phyloP scores from a whole-genome alignment of 37 sponge, comb jelly and placozoan species.

The Corticium candelabrum region DNA sequence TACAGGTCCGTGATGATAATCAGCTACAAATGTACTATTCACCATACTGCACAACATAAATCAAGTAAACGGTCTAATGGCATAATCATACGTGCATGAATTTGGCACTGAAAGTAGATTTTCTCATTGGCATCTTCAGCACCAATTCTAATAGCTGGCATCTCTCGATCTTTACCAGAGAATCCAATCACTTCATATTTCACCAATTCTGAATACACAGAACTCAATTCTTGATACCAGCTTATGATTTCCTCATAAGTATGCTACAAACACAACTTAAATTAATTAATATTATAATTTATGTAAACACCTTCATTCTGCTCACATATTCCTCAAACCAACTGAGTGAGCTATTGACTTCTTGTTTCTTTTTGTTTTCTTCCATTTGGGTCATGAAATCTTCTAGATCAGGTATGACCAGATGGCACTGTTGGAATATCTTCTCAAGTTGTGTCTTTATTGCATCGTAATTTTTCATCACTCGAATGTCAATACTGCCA shows the following conservation, averaged over 20 bases:
- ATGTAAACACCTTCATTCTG: not conserved
- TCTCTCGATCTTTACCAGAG: constrained; percentile 30
- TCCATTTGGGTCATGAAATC: not conserved
- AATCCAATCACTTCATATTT: constrained; percentile 44
- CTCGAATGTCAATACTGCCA: not conserved
- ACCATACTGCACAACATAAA: too few relatives aligned
- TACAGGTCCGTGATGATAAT: too few relatives aligned
- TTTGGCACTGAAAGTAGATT: constrained; percentile 67
- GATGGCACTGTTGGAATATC: not conserved
- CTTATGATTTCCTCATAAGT: not conserved
- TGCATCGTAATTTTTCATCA: not conserved
- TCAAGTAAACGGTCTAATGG: too few relatives aligned
- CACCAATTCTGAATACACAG: constrained; percentile 9
- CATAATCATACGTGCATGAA: constrained; percentile 65
- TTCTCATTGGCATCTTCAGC: not conserved
- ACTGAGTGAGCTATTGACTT: not conserved
- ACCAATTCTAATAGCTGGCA: constrained; percentile 58
- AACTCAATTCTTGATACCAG: not conserved
- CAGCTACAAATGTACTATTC: too few relatives aligned
- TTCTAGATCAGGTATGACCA: not conserved
- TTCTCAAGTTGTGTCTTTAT: not conserved
- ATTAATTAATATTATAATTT: not conserved
- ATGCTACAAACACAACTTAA: not conserved
- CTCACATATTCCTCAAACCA: constrained; percentile 10
- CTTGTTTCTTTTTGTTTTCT: not conserved